Base-by-base conservation (phyloP, 2,888 invertebrate genomes). In the Magallana nippona region DNA sequence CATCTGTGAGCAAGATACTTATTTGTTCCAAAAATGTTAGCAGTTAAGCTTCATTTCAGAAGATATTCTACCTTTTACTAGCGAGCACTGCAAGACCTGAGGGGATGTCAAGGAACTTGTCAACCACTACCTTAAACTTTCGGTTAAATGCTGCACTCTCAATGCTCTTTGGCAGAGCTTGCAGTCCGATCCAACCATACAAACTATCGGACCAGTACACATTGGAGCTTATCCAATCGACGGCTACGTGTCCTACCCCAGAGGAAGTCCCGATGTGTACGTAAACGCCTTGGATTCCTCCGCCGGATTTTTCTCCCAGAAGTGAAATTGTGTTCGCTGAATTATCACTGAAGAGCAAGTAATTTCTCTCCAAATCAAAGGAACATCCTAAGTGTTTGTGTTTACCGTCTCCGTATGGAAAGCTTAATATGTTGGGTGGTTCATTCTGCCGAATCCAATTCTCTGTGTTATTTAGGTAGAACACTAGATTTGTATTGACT, bases 171-270 rank as follows among this genome's bases (percentile, higher is more conserved):
- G 79, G 79, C 10, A 83, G 56, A 57, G 83, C 22, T 19, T 78
- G 32, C 63, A 83, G 63, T 27, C 79, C 83, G 15, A 83, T 83
- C 83, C 83, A 83, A 10, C 79, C 79, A 71, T 80, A 83, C 13
- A 63, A 15, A 10, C 71, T 60, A 32, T 83, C 83, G 10, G 78
- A 63, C 83, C 83, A 83, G 19, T 83, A 83, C 1, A 83, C 57
- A 79, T 83, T 83, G 19, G 32, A 62, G 13, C 78, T 78, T 10
- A 83, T n/a, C 83, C 83, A 83, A 60, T 83, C 83, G 27, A 83
- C 83, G 2, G 83, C 83, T 15, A 83, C 60, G 15, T 83, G 83
- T 17, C 83, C 79, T n/a, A 83, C 83, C 32, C 79, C 57, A 10
- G 83, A 27, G 10, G 83, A 83, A 8, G 83, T 83, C 10, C 83